phyloP scores from a whole-genome alignment of 1,140 invertebrate species.

The Odontomachus brunneus region DNA sequence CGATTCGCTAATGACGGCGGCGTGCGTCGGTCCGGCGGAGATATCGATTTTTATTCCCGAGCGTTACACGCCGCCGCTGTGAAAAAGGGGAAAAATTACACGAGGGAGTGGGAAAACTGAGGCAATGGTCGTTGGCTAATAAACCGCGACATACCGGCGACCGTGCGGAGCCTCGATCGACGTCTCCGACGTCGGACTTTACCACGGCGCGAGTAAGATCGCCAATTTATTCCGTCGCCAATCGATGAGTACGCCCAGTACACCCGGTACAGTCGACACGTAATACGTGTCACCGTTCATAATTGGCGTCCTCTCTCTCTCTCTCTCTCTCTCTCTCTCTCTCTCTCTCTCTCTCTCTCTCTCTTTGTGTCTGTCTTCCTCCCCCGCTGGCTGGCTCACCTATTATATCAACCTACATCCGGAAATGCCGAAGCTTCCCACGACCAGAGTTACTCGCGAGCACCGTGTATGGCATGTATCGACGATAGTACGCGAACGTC shows the following conservation, averaged over 20 bases:
- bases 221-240: slow-evolving; percentile 23
- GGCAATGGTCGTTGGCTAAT: neutral
- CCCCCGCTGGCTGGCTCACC: slow-evolving; percentile 61
- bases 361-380: neutral
- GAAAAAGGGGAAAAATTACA: neutral
- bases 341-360: slow-evolving; percentile 35
- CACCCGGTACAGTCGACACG: slow-evolving; percentile 66
- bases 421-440: slow-evolving; percentile 80
- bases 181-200: neutral
- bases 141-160: neutral
- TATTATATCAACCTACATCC: slow-evolving; percentile 80
- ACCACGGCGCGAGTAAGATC: slow-evolving; percentile 38
- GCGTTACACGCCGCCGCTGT: neutral
- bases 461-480: slow-evolving; percentile 50
- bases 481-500: slow-evolving; percentile 2
- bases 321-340: slow-evolving; percentile 14
- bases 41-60: slow-evolving; percentile 8
- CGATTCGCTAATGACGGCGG: no score
- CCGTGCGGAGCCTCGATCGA: neutral
- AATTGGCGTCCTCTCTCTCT: slow-evolving; percentile 63
- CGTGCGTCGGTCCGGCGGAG: neutral
- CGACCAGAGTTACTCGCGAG: slow-evolving; percentile 66
- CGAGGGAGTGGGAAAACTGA: neutral
- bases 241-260: slow-evolving; percentile 19
- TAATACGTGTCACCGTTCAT: slow-evolving; percentile 74